A percentile compares a stretch with the other conserved stretches of the same genome.
Conservation (phyloP, 2,113 vertebrate species). For the Thamnophis sirtalis region DNA sequence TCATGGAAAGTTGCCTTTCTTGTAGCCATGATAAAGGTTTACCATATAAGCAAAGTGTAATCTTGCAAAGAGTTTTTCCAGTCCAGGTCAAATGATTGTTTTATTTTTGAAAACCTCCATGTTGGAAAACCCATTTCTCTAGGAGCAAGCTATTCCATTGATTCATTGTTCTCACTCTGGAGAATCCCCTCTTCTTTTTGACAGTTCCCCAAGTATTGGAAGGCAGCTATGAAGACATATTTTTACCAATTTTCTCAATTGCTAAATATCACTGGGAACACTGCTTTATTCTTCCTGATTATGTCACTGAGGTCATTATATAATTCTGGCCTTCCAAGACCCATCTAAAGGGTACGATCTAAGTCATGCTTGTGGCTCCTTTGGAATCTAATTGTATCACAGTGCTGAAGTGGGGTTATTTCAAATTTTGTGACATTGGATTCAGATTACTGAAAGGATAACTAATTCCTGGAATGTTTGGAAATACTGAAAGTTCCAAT, state of each 20-base stretch:
- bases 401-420: not conserved
- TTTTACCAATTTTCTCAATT: not conserved
- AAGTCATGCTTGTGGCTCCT: not conserved
- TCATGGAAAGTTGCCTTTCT: not conserved
- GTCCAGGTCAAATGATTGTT: not conserved
- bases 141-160: not conserved
- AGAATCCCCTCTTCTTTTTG: not conserved
- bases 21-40: not conserved
- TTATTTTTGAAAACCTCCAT: not conserved
- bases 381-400: not conserved
- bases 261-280: not conserved
- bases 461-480: not conserved
- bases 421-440: not conserved
- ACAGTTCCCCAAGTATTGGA: too few relatives aligned
- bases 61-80: not conserved
- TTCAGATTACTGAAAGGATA: not conserved
- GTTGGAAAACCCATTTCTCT: not conserved
- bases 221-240: not conserved
- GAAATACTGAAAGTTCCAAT: not conserved
- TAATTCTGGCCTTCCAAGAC: not conserved
- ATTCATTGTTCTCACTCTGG: not conserved
- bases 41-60: not conserved
- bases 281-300: not conserved
- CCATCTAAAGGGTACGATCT: not conserved
- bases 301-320: not conserved